These are phyloP conservation scores for Muschampia staudingeri DNA, from an alignment of 2,888 invertebrate genomes.

Conservation along the genomic window DNA sequence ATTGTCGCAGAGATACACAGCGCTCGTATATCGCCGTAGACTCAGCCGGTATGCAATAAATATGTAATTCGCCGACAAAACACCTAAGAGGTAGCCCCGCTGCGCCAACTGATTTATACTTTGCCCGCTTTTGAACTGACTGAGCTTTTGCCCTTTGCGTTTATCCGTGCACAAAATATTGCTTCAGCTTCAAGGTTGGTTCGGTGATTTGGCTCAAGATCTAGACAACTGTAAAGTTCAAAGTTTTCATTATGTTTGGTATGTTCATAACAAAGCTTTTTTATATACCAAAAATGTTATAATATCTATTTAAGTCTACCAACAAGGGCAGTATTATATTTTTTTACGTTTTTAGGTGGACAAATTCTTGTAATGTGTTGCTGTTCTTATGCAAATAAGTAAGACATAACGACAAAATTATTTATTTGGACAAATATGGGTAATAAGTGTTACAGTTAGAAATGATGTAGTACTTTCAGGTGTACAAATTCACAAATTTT, in stretches of 20 bases:
- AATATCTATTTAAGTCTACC: too few relatives aligned
- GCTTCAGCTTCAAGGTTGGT: slow-evolving; percentile 64
- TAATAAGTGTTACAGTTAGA: too few relatives aligned
- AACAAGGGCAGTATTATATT: too few relatives aligned
- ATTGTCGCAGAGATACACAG: slow-evolving; percentile 21
- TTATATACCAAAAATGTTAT: too few relatives aligned
- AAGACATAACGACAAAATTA: too few relatives aligned
- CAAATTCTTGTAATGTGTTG: too few relatives aligned
- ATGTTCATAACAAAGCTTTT: too few relatives aligned
- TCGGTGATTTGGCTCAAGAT: slow-evolving; percentile 34
- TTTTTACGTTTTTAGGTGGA: too few relatives aligned
- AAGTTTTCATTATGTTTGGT: not conserved
- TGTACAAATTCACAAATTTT: too few relatives aligned
- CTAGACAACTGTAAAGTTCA: slow-evolving; percentile 29
- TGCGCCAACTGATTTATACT: slow-evolving; percentile 87
- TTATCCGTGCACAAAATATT: slow-evolving; percentile 83
- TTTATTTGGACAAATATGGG: too few relatives aligned
- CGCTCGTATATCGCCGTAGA: slow-evolving; percentile 19
- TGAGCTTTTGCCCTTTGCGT: slow-evolving; percentile 89
- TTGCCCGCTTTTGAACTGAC: slow-evolving; percentile 68
- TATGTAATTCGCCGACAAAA: slow-evolving; percentile 53
- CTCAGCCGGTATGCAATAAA: slow-evolving; percentile 62
- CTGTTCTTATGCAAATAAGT: too few relatives aligned
- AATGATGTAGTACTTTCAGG: too few relatives aligned
- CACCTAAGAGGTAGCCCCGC: slow-evolving; percentile 87